Evolutionary conservation across 2,113 vertebrate genomes (phyloP).

Genomic region (Paradoxurus hermaphroditus): DNA sequence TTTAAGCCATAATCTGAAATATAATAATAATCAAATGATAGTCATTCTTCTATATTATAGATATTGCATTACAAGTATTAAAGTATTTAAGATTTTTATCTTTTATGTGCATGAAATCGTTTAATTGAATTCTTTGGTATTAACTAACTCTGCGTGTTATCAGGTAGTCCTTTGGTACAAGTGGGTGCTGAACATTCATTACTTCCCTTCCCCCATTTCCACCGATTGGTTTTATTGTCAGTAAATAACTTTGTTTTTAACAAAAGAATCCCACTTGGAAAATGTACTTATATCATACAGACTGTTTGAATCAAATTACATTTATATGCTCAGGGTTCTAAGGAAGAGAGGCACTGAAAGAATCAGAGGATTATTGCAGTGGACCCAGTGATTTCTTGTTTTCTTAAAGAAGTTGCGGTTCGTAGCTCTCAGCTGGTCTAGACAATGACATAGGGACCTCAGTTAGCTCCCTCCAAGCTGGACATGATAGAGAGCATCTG

Average conservation of each 20-base stretch:
- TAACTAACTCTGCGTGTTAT: not conserved
- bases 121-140: not conserved
- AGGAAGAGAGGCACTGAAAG: not conserved
- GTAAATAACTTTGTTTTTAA: not conserved
- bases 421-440: not conserved
- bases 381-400: not conserved
- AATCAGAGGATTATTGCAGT: not conserved
- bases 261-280: not conserved
- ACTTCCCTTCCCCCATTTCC: not conserved
- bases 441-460: not conserved
- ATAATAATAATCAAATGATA: not conserved
- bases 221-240: not conserved
- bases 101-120: not conserved
- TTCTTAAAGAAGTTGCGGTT: not conserved
- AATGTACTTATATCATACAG: not conserved
- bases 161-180: not conserved
- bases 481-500: not conserved
- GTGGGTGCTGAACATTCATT: not conserved
- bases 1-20: not conserved
- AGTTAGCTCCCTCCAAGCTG: not conserved
- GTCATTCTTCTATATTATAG: not conserved
- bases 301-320: not conserved
- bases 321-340: not conserved
- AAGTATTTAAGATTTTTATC: constrained; percentile 23
- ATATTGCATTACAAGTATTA: not conserved